Conservation (phyloP, 2,113 vertebrate genomes). For the Centropristis striata region DNA sequence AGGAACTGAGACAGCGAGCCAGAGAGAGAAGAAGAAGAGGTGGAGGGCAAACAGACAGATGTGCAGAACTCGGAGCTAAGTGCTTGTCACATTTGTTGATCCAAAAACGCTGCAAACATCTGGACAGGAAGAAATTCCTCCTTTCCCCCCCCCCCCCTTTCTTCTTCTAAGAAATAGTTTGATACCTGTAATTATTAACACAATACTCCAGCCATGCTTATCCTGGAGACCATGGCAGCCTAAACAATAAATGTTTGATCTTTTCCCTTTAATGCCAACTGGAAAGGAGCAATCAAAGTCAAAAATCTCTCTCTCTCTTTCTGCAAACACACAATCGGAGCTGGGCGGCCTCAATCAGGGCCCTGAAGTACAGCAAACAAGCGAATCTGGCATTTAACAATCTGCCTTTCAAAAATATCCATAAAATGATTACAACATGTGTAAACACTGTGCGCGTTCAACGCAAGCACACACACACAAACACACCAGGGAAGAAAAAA, state of each 20-base stretch:
- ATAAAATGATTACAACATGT: conserved; percentile 81
- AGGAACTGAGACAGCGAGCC: conserved; percentile 62
- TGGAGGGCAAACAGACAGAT: conserved; percentile 43
- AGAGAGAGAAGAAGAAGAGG: conserved; percentile 43
- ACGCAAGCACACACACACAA: conserved; percentile 28
- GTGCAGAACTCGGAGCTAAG: conserved; percentile 57
- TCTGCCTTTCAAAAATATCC: conserved; percentile 74
- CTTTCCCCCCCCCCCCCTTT: neutral
- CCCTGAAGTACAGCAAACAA: conserved; percentile 58
- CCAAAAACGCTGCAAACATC: conserved; percentile 56
- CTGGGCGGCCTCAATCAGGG: conserved; percentile 23
- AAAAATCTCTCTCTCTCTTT: conserved; percentile 51
- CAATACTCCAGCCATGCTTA: conserved; percentile 42
- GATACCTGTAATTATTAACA: conserved; percentile 74
- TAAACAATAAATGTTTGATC: conserved; percentile 61
- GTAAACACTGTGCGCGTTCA: conserved; percentile 71
- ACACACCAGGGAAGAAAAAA: conserved; percentile 65
- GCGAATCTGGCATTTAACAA: conserved; percentile 72
- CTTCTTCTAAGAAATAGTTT: conserved; percentile 23
- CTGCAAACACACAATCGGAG: conserved; percentile 30
- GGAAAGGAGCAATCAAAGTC: conserved; percentile 66
- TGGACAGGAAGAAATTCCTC: conserved; percentile 50
- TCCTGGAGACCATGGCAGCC: conserved; percentile 38
- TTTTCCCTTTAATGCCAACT: conserved; percentile 50
- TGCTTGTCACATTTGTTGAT: conserved; percentile 63